phyloP scores from a whole-genome alignment of 2,113 vertebrate genomes.

The Nothoprocta perdicaria region DNA sequence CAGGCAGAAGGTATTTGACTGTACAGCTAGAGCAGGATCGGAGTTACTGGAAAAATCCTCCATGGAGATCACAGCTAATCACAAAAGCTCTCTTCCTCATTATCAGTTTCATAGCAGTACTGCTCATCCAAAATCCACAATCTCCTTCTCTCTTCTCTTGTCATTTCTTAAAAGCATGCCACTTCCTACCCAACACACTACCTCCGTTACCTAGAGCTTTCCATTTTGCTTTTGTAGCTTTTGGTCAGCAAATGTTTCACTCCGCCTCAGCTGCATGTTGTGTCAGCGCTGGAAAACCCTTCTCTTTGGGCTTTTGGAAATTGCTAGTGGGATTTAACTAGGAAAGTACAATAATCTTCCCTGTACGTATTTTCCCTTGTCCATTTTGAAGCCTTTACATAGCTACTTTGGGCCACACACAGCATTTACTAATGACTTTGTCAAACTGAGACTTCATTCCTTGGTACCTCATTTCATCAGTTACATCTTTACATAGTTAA shows the following conservation, averaged over 20 bases:
- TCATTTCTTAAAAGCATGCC: not conserved
- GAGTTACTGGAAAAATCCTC: conserved; percentile 1
- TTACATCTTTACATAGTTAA: not conserved
- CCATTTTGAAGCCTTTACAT: not conserved
- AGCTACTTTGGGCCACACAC: not conserved
- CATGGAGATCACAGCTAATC: not conserved
- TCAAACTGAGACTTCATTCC: not conserved
- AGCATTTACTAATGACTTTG: not conserved
- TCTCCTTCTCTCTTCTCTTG: not conserved
- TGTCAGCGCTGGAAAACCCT: not conserved
- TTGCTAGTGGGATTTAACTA: not conserved
- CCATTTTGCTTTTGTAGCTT: not conserved
- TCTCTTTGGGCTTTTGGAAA: not conserved
- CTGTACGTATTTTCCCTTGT: not conserved
- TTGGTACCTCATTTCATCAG: not conserved
- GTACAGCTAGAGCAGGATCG: not conserved
- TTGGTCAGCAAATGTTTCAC: not conserved
- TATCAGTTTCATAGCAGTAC: not conserved
- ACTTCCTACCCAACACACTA: not conserved
- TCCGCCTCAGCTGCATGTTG: not conserved
- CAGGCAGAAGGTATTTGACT: not conserved
- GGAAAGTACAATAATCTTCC: not conserved
- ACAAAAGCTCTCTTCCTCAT: conserved; percentile 5
- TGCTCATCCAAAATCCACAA: not conserved
- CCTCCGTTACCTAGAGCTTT: not conserved